phyloP scores from a whole-genome alignment of 2,888 invertebrate species.

The Omphaloscelis lunosa region DNA sequence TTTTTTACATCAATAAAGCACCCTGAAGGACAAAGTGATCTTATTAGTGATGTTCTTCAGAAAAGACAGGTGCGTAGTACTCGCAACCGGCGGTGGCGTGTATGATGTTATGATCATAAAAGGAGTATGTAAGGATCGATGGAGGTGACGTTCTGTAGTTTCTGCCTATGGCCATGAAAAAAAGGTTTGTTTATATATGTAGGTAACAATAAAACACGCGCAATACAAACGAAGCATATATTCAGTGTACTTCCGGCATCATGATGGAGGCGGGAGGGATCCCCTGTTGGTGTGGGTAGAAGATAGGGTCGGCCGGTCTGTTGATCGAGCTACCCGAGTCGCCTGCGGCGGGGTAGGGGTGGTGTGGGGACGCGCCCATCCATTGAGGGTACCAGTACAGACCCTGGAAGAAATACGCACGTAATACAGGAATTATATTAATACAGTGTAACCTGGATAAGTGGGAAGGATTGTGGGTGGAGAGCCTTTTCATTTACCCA shows the following conservation, averaged over 20 bases:
- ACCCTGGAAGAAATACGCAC: conserved; percentile 73
- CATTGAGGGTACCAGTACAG: conserved; percentile 89
- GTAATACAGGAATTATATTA: not conserved
- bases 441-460: too few species aligned
- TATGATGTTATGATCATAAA: not conserved
- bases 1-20: too few species aligned
- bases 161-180: not conserved
- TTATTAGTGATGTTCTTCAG: not conserved
- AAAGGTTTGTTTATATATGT: not conserved
- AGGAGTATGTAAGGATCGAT: not conserved
- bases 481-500: too few species aligned
- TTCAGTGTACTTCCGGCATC: conserved; percentile 49
- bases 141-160: not conserved
- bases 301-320: conserved; percentile 54
- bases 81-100: not conserved
- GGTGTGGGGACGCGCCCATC: conserved; percentile 87
- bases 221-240: conserved; percentile 31
- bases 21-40: too few species aligned
- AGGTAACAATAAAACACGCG: conserved; percentile 7
- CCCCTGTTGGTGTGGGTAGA: conserved; percentile 78
- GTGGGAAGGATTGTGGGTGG: too few species aligned
- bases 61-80: not conserved
- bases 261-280: conserved; percentile 49
- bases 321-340: conserved; percentile 67
- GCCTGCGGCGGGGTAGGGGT: conserved; percentile 81